These are phyloP conservation scores for Siniperca obscura DNA, from an alignment of 2,797 vertebrate genomes.

Conservation along the genomic window DNA sequence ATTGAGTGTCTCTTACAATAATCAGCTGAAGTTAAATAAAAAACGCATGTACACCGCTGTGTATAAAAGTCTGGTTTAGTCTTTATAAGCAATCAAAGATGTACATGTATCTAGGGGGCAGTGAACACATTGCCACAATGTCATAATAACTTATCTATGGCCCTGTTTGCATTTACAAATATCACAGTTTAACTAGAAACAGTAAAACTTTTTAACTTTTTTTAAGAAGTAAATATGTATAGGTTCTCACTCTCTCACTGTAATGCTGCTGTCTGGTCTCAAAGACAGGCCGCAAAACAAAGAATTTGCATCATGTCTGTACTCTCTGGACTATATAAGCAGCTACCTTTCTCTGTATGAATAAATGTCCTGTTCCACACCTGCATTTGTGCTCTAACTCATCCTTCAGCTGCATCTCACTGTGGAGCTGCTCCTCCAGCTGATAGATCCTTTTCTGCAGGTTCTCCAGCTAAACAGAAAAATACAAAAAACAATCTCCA, in stretches of 20 bases:
- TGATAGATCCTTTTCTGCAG: slow-evolving; percentile 96
- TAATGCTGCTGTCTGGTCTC: background rate
- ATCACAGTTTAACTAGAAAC: background rate
- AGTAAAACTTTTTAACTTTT: no score
- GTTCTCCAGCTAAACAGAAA: slow-evolving; percentile 91
- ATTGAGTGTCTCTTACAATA: background rate
- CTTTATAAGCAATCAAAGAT: slow-evolving; percentile 2
- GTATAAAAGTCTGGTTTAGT: slow-evolving; percentile 19
- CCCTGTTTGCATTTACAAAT: slow-evolving; percentile 7
- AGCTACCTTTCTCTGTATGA: background rate
- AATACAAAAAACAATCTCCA: background rate
- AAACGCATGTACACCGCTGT: background rate
- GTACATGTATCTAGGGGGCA: background rate
- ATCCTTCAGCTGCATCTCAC: slow-evolving; percentile 98
- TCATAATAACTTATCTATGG: background rate
- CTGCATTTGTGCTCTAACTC: slow-evolving; percentile 99
- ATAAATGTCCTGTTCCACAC: slow-evolving; percentile 72
- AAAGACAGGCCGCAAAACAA: background rate
- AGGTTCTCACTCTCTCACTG: background rate
- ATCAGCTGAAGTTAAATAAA: background rate
- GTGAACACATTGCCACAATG: background rate
- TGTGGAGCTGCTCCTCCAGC: slow-evolving; percentile 96
- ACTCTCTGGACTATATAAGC: background rate
- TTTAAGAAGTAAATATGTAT: background rate
- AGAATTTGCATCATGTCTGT: slow-evolving; percentile 11